Evolutionary conservation across 2,797 vertebrate species (phyloP).

Genomic region (Champsocephalus gunnari): DNA sequence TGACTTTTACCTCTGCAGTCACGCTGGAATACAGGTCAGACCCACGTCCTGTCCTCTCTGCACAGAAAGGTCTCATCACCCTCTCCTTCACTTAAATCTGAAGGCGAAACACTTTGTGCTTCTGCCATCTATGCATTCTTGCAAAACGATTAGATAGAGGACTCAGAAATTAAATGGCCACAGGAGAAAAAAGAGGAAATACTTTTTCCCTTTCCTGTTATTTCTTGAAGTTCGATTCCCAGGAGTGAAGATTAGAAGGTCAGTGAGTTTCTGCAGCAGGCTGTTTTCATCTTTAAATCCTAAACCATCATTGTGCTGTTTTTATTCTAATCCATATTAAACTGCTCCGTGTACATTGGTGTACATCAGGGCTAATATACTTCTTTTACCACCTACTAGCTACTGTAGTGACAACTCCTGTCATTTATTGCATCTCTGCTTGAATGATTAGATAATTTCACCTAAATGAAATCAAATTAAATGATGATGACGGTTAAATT

Average conservation of each 20-base stretch:
- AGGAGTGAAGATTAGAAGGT: not conserved
- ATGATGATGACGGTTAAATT: too few relatives aligned
- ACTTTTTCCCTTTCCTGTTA: not conserved
- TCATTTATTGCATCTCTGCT: too few relatives aligned
- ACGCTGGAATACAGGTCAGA: slow-evolving; percentile 97
- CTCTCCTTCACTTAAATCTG: not conserved
- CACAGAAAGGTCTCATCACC: not conserved
- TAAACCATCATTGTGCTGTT: not conserved
- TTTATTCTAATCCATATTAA: not conserved
- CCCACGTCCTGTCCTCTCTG: slow-evolving; percentile 3
- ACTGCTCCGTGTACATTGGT: not conserved
- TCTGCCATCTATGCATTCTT: not conserved
- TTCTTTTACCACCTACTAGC: too few relatives aligned
- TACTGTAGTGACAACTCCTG: too few relatives aligned
- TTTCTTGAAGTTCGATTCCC: slow-evolving; percentile 5
- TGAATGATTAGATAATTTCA: too few relatives aligned
- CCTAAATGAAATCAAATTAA: too few relatives aligned
- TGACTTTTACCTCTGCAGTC: slow-evolving; percentile 99
- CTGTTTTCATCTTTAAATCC: not conserved
- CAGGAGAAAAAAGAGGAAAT: slow-evolving; percentile 8
- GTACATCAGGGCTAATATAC: too few relatives aligned
- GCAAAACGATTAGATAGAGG: not conserved
- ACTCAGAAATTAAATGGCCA: not conserved
- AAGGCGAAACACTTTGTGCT: not conserved
- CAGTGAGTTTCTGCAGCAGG: not conserved